These are phyloP conservation scores for Rhodinocichla rosea DNA, from an alignment of 2,113 vertebrate genomes.

Conservation along the genomic window DNA sequence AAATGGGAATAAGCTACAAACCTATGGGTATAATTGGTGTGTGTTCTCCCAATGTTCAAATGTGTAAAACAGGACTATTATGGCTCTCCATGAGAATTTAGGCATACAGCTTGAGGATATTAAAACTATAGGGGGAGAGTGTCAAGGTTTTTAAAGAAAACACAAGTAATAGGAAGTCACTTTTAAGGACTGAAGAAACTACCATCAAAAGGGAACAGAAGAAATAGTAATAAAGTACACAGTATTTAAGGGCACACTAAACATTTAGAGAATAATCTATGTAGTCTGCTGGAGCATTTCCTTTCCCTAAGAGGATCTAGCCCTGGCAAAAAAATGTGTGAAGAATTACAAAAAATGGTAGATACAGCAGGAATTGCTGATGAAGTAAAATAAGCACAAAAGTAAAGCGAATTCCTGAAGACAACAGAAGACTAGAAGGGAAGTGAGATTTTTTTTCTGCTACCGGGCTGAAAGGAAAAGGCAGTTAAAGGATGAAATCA, in stretches of 20 bases:
- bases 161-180: background rate
- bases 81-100: background rate
- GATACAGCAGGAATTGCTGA: background rate
- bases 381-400: background rate
- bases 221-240: background rate
- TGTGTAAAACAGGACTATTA: background rate
- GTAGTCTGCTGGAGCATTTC: background rate
- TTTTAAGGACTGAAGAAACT: background rate
- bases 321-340: background rate
- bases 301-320: background rate
- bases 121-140: background rate
- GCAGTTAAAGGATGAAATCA: background rate
- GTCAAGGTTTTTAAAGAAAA: background rate
- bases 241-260: background rate
- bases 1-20: background rate
- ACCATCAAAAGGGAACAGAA: background rate
- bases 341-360: background rate
- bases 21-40: background rate
- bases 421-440: conserved; percentile 13
- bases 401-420: background rate
- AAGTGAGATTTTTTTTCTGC: background rate
- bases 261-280: background rate
- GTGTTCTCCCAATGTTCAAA: background rate
- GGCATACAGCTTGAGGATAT: background rate
- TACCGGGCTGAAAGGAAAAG: background rate